A percentile compares a stretch with the other conserved stretches of the same genome.
Conservation (phyloP, 2,888 invertebrate species). For the Opisthograptis luteolata region DNA sequence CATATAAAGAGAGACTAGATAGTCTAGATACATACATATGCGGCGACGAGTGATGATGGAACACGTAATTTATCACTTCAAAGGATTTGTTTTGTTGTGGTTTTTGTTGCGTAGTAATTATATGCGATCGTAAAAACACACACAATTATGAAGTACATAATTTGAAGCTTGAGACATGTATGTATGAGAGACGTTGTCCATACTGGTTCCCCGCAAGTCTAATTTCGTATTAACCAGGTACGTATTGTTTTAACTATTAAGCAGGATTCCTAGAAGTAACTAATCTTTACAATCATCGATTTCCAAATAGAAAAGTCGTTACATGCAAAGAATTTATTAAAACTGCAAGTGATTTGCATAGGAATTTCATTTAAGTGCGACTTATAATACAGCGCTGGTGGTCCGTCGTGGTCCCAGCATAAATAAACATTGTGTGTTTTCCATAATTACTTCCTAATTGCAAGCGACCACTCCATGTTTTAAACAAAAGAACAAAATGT, state of each 20-base stretch:
- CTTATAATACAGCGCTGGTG: constrained; percentile 18
- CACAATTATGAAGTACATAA: too few relatives aligned
- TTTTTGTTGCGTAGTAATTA: constrained; percentile 5
- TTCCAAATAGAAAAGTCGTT: constrained; percentile 3
- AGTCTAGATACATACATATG: neutral
- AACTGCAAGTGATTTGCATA: constrained; percentile 14
- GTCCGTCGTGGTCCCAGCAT: constrained; percentile 11
- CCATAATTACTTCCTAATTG: constrained; percentile 30
- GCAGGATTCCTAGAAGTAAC: too few relatives aligned
- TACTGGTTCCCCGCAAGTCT: too few relatives aligned
- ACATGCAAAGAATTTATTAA: constrained; percentile 6
- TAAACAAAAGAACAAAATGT: constrained; percentile 17
- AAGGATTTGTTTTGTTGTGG: constrained; percentile 3
- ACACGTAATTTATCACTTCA: neutral
- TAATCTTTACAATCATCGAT: neutral
- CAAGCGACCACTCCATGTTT: constrained; percentile 16
- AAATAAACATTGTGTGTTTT: constrained; percentile 24
- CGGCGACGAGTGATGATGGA: constrained; percentile 8
- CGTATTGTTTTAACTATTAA: too few relatives aligned
- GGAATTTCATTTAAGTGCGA: constrained; percentile 12
- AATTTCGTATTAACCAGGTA: too few relatives aligned
- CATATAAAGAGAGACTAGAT: neutral
- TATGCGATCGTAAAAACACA: too few relatives aligned
- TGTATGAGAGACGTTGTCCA: too few relatives aligned
- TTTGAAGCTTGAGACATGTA: too few relatives aligned